These are phyloP conservation scores for Leptopilina myrica DNA, from an alignment of 2,888 invertebrate genomes.

Conservation along the genomic window DNA sequence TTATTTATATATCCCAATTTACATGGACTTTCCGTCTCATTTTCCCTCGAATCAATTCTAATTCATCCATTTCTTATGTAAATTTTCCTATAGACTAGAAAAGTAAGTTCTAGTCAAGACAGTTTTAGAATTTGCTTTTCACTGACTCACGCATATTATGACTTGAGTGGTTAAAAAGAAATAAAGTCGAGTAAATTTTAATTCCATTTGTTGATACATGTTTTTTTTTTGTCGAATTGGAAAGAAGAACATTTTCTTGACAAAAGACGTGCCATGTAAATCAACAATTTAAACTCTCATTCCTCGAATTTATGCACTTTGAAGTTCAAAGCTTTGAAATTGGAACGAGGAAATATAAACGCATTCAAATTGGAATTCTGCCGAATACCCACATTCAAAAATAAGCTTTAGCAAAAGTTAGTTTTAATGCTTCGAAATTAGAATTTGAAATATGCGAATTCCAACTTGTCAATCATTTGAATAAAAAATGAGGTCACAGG, in stretches of 20 bases:
- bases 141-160: too few relatives aligned
- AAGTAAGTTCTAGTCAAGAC: too few relatives aligned
- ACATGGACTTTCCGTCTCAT: not conserved
- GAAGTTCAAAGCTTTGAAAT: conserved; percentile 30
- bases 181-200: not conserved
- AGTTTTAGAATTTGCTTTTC: too few relatives aligned
- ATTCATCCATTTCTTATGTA: too few relatives aligned
- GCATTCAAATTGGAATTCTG: conserved; percentile 12
- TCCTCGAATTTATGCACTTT: conserved; percentile 1
- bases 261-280: conserved; percentile 1
- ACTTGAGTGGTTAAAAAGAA: too few relatives aligned
- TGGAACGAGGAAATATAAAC: conserved; percentile 15
- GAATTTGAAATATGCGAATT: not conserved
- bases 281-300: not conserved
- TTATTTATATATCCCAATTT: not conserved
- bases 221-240: not conserved
- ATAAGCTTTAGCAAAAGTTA: conserved; percentile 6
- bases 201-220: not conserved
- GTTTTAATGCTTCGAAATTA: not conserved
- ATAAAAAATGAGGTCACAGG: not conserved
- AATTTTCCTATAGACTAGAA: too few relatives aligned
- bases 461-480: not conserved
- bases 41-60: not conserved
- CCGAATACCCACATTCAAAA: not conserved
- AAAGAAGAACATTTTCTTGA: not conserved